phyloP scores from a whole-genome alignment of 2,888 invertebrate genomes.

The Drosophila mayaguana region DNA sequence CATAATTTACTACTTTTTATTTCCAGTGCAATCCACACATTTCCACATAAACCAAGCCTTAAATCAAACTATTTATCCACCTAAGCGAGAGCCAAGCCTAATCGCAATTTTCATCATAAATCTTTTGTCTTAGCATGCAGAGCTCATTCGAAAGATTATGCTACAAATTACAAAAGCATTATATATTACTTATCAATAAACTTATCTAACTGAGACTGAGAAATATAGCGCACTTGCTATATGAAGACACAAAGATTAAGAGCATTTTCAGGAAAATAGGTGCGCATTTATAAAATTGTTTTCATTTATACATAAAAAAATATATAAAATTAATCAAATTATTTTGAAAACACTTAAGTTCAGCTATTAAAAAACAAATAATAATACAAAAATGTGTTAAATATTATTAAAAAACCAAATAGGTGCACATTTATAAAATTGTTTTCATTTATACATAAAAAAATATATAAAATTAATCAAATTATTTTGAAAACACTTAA shows the following conservation, averaged over 20 bases:
- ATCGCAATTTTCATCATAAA: background rate
- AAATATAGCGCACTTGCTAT: background rate
- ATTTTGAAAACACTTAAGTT: background rate
- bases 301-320: background rate
- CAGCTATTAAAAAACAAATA: too few species aligned
- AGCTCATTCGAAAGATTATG: background rate
- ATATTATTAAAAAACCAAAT: background rate
- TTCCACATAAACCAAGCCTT: background rate
- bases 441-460: background rate
- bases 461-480: background rate
- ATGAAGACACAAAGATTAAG: background rate
- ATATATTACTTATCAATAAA: too few species aligned
- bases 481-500: too few species aligned
- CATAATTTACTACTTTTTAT: too few species aligned
- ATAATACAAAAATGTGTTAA: too few species aligned
- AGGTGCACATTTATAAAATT: background rate
- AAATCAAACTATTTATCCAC: background rate
- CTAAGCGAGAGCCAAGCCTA: background rate
- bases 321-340: background rate
- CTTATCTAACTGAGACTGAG: too few species aligned
- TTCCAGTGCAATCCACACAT: background rate
- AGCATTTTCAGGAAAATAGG: background rate
- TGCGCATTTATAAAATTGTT: background rate
- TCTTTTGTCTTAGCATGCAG: background rate
- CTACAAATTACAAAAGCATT: background rate